A percentile compares a stretch with the other conserved stretches of the same genome.
phyloP scores from a whole-genome alignment of 1,140 invertebrate genomes.

The Aphidius ervi region DNA sequence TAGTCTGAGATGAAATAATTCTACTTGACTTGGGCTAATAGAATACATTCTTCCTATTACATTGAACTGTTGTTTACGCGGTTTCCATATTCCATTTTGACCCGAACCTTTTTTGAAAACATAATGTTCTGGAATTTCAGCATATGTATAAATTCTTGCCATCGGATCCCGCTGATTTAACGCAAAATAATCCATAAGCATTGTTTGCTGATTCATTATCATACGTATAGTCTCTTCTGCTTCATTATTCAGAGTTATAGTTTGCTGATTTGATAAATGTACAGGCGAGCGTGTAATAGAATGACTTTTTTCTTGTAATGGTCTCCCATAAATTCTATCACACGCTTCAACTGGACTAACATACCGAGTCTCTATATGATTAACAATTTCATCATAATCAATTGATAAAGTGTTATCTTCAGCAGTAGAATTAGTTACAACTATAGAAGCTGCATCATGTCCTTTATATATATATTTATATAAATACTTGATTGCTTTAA shows the following conservation, averaged over 20 bases:
- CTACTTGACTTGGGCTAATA: constrained; percentile 17
- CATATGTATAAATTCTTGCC: constrained; percentile 5
- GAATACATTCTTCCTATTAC: constrained; percentile 18
- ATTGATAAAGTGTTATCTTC: background rate
- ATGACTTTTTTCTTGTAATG: constrained; percentile 12
- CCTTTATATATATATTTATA: constrained; percentile 19
- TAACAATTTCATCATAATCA: constrained; percentile 16
- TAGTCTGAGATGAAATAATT: constrained; percentile 20
- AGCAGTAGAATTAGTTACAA: background rate
- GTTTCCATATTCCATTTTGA: constrained; percentile 1
- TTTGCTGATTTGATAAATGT: constrained; percentile 5
- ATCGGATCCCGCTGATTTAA: constrained; percentile 10
- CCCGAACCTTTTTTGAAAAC: background rate
- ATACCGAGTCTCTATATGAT: constrained; percentile 17
- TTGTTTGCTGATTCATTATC: background rate
- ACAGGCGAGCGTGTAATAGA: constrained; percentile 8
- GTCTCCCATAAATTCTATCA: constrained; percentile 1
- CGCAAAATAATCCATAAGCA: constrained; percentile 7
- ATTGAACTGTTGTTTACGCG: constrained; percentile 12
- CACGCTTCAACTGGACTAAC: constrained; percentile 10
- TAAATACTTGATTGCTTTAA: constrained; percentile 12
- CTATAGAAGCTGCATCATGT: constrained; percentile 13
- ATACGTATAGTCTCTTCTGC: background rate
- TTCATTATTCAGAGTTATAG: constrained; percentile 1
- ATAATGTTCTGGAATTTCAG: constrained; percentile 14